Conservation (phyloP, 1,140 invertebrate species). For the Papilio machaon region DNA sequence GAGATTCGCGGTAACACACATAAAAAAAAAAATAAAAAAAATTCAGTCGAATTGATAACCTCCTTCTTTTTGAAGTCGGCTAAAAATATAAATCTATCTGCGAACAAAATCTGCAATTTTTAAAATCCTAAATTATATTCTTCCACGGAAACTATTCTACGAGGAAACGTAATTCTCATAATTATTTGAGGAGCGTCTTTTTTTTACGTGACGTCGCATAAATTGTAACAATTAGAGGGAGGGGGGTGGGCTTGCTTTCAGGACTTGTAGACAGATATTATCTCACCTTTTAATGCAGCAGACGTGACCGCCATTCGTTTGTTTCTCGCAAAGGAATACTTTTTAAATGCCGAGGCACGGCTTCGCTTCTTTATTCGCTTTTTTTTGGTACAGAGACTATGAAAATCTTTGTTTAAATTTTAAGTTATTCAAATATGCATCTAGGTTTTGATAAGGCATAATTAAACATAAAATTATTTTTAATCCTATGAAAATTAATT, state of each 20-base stretch:
- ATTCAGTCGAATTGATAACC: no score
- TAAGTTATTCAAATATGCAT: not conserved
- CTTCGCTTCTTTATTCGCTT: slow-evolving; percentile 1
- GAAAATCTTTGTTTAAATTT: not conserved
- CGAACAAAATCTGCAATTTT: no score
- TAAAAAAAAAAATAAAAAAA: no score
- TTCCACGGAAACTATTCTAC: not conserved
- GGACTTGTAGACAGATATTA: slow-evolving; percentile 25
- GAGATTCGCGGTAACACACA: no score
- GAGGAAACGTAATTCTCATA: slow-evolving; percentile 10
- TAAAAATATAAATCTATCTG: no score
- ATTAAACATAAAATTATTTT: no score
- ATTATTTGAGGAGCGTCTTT: not conserved
- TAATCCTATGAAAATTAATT: no score
- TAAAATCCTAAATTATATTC: not conserved
- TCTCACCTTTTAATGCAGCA: slow-evolving; percentile 15
- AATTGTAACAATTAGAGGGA: not conserved
- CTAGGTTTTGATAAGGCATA: not conserved
- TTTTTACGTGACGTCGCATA: slow-evolving; percentile 15
- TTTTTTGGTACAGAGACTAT: not conserved
- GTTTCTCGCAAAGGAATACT: slow-evolving; percentile 12
- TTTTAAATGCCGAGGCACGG: not conserved
- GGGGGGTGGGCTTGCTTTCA: not conserved
- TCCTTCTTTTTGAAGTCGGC: no score
- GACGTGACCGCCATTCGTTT: slow-evolving; percentile 25